Percentiles rank a stretch among this genome's conserved stretches.
These are phyloP conservation scores for Yoshiicerus persimilis DNA, from an alignment of 1,140 invertebrate genomes.

Conservation along the genomic window DNA sequence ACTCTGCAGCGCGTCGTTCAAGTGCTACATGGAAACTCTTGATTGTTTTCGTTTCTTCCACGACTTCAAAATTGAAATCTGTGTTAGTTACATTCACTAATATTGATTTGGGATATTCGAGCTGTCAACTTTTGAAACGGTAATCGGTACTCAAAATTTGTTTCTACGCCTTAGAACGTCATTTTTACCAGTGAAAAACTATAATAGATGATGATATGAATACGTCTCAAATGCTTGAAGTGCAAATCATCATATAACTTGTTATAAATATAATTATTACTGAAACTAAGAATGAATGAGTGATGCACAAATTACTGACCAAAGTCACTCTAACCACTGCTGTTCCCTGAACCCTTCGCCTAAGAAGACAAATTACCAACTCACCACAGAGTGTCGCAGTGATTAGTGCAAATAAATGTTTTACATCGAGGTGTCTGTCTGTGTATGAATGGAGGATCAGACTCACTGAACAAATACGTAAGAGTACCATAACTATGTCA, in stretches of 20 bases:
- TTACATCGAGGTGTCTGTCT: constrained; percentile 10
- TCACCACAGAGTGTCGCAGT: constrained; percentile 10
- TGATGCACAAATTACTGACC: constrained; percentile 22
- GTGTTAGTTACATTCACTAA: neutral
- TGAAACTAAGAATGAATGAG: neutral
- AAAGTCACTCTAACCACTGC: constrained; percentile 15
- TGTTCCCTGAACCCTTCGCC: neutral
- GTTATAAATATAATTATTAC: constrained; percentile 14
- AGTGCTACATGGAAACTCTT: neutral
- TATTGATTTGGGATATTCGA: neutral
- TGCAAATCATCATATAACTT: constrained; percentile 24
- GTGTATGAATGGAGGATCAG: constrained; percentile 21
- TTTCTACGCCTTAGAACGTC: constrained; percentile 18
- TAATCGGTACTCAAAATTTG: constrained; percentile 9
- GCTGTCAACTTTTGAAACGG: neutral
- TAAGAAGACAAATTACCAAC: constrained; percentile 6
- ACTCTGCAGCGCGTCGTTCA: neutral
- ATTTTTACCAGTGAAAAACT: constrained; percentile 25
- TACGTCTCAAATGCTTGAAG: constrained; percentile 16
- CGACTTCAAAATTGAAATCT: neutral
- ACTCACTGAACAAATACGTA: neutral
- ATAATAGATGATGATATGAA: constrained; percentile 17
- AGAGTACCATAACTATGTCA: neutral
- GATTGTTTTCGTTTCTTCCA: neutral
- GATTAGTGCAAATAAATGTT: constrained; percentile 14